Evolutionary conservation across 2,797 vertebrate genomes (phyloP), one percentile per base, ranked within the genome.

Genomic region (Microcaecilia unicolor): DNA sequence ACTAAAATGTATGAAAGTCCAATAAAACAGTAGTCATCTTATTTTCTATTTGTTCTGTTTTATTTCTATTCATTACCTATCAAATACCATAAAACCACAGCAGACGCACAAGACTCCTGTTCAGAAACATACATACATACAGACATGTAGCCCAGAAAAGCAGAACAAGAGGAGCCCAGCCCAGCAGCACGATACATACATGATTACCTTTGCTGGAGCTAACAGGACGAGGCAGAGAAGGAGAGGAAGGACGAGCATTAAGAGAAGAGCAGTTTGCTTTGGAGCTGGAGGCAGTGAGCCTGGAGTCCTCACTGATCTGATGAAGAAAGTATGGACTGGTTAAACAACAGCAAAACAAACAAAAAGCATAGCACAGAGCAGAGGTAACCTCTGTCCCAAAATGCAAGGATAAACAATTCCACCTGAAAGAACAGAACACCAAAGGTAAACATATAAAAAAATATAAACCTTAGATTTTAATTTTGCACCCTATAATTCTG

Each of bases 151-250:
- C 54, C 57, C 49, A 41, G 50, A 61, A 57, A 60, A 52, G 56
- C 54, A 57, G 48, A 65, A 61, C 70, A 72, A 60, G n/a, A 51
- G 37, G 41, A 52, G 67, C 70, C 77, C 63, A 53, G 60, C 61
- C 63, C 58, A 69, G 76, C 74, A 83, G 81, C 74, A 78, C 64
- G 84, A 88, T 82, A 87, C 84, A 86, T 75, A 86, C 81, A 80
- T 79, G 80, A 84, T 97, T 98, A 98, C 95, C 95, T 98, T 95
- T 91, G 83, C 86, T 94, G 87, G 89, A 80, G 88, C 78, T 81
- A 83, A 85, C 70, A 72, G 85, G 80, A 72, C 70, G 85, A 82
- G 86, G 78, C 74, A 81, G 67, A 69, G 80, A 81, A 58, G 85
- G 77, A 66, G 74, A 85, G 48, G 61, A 64, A 71, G 78, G 61